Percentiles rank a stretch among this genome's conserved stretches.
Conservation (phyloP, 2,888 invertebrate species). For the Dynastes hyllus region DNA sequence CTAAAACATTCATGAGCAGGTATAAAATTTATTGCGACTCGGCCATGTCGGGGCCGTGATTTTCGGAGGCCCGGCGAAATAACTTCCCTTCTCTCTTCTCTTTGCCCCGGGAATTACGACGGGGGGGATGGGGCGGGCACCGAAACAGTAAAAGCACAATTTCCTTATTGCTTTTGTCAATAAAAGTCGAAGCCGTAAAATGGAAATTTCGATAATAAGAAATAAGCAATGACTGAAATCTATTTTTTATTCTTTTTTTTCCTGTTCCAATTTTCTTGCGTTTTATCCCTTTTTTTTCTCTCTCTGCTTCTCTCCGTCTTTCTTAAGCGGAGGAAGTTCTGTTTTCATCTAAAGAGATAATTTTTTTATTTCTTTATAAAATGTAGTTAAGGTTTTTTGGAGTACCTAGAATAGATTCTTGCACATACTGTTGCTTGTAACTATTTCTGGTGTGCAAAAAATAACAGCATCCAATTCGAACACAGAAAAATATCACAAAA, state of each 20-base stretch:
- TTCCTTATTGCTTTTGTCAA: constrained; percentile 47
- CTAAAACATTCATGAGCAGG: constrained; percentile 45
- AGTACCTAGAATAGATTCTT: too few relatives aligned
- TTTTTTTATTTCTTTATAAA: too few relatives aligned
- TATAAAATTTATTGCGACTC: constrained; percentile 42
- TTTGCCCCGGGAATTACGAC: too few relatives aligned
- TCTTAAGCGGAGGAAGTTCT: too few relatives aligned
- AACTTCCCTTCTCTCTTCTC: neutral
- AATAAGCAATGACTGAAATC: constrained; percentile 20
- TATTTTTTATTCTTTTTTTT: neutral
- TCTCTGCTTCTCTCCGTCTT: too few relatives aligned
- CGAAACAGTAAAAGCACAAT: constrained; percentile 43
- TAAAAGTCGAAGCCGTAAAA: constrained; percentile 33
- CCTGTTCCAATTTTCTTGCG: neutral
- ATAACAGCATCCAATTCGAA: too few relatives aligned
- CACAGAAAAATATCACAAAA: too few relatives aligned
- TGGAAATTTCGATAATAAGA: constrained; percentile 45
- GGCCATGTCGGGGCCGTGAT: constrained; percentile 30
- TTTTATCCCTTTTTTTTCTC: neutral
- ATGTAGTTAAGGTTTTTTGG: too few relatives aligned
- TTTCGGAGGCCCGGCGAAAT: constrained; percentile 32
- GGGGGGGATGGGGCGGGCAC: constrained; percentile 10
- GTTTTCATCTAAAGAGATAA: too few relatives aligned
- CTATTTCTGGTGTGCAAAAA: too few relatives aligned
- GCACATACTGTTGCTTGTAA: too few relatives aligned